A percentile compares a stretch with the other conserved stretches of the same genome.
phyloP scores from a whole-genome alignment of 2,797 vertebrate species.

The Orientallactaga sibirica region DNA sequence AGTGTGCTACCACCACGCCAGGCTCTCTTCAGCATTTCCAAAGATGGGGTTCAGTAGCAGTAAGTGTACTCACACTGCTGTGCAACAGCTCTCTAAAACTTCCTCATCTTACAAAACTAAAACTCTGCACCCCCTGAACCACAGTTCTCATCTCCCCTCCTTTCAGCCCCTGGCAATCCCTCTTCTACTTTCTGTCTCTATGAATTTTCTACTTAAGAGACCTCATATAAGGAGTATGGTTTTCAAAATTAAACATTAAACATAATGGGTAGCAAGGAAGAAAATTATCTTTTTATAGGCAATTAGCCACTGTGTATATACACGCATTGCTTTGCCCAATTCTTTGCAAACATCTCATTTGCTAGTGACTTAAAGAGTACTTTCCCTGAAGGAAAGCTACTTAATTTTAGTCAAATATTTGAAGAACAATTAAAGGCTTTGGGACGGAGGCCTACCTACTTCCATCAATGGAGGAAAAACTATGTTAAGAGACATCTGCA shows the following conservation, averaged over 20 bases:
- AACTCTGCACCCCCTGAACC: too few species aligned
- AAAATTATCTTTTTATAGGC: neutral
- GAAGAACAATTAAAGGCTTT: constrained; percentile 24
- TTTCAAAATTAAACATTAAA: constrained; percentile 48
- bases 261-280: neutral
- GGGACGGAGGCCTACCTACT: neutral
- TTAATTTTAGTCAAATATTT: constrained; percentile 64
- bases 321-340: neutral
- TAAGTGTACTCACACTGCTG: neutral
- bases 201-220: neutral
- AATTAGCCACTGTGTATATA: neutral
- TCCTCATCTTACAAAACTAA: neutral
- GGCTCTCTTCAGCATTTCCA: neutral
- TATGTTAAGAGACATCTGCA: constrained; percentile 20
- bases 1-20: too few species aligned
- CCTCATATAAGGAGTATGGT: neutral
- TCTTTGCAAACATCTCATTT: neutral
- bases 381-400: constrained; percentile 38
- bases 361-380: neutral
- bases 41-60: neutral
- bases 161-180: neutral
- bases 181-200: neutral
- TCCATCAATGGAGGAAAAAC: neutral
- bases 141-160: too few species aligned
- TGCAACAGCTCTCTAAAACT: neutral